Evolutionary conservation across 2,797 vertebrate species (phyloP), one percentile per base, ranked within the genome.

Genomic region (Myotis vivesi): DNA sequence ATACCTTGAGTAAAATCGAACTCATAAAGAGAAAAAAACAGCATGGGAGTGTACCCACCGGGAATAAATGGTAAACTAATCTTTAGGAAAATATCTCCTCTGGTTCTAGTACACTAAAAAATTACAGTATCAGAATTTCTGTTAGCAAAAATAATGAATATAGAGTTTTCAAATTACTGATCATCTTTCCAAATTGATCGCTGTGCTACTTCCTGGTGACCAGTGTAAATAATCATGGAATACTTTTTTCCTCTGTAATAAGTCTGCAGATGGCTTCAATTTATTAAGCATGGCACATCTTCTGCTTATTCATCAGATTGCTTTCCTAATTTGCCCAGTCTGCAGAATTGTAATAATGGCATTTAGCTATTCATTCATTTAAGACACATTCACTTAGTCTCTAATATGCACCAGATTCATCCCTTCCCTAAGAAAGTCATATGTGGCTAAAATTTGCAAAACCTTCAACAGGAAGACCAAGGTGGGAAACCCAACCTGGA

Each of bases 171-270:
- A 94, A 77, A 66, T 84, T 59, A 88, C 30, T 76, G 62, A 79
- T 73, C 84, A 69, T 69, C 66, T 90, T 95, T 82, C 75, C 92
- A 95, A 93, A 95, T 57, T 49, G 86, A 82, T 51, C n/a, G 64
- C 41, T 90, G 23, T 51, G 73, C 55, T 94, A 92, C 22, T 68
- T 89, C 79, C 80, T 94, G 89, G 89, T n/a, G 15, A 92, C 88
- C 91, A 92, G 15, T 19, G 68, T 82, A 97, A 95, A 68, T 94
- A 96, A 95, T 69, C 88, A 95, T 81, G 79, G 79, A 75, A 83
- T 16, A 51, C 46, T 59, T 73, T 76, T 89, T 82, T 85, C 76
- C 28, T 44, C 94, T 81, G 66, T 86, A 75, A 30, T 51, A 94
- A 84, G 62, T 81, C 38, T 69, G 84, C 51, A 96, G 76, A 69